phyloP scores from a whole-genome alignment of 1,140 invertebrate species.

The Pseudomyrmex cubaensis region DNA sequence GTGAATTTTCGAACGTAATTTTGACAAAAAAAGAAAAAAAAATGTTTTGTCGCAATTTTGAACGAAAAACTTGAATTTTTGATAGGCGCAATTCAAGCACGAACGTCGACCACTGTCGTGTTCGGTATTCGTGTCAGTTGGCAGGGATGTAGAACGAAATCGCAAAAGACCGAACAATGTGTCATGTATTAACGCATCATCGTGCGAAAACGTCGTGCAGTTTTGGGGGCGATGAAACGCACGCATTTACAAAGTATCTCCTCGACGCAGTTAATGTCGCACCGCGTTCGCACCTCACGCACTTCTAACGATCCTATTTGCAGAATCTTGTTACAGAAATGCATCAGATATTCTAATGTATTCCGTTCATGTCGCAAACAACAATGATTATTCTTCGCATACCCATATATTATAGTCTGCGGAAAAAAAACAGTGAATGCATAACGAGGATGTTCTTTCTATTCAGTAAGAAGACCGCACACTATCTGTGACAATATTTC shows the following conservation, averaged over 20 bases:
- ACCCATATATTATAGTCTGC: background rate
- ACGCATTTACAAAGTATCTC: slow-evolving; percentile 55
- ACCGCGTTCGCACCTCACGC: slow-evolving; percentile 3
- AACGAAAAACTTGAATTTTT: background rate
- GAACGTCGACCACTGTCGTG: slow-evolving; percentile 9
- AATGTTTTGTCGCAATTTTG: too few relatives aligned
- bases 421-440: background rate
- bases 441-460: background rate
- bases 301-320: slow-evolving; percentile 50
- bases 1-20: background rate
- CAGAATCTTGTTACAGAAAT: slow-evolving; percentile 4
- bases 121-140: slow-evolving; percentile 60
- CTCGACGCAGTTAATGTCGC: slow-evolving; percentile 55
- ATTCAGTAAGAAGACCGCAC: slow-evolving; percentile 15
- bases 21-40: too few relatives aligned
- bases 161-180: slow-evolving; percentile 61
- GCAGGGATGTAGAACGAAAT: slow-evolving; percentile 52
- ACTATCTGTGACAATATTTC: slow-evolving; percentile 24
- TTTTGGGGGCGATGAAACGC: slow-evolving; percentile 56
- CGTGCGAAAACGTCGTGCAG: slow-evolving; percentile 17
- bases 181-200: slow-evolving; percentile 2
- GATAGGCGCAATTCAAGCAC: slow-evolving; percentile 6
- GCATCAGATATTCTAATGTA: background rate
- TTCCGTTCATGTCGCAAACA: background rate
- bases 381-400: too few relatives aligned